phyloP scores from a whole-genome alignment of 2,113 vertebrate species.

The Reinhardtius hippoglossoides region DNA sequence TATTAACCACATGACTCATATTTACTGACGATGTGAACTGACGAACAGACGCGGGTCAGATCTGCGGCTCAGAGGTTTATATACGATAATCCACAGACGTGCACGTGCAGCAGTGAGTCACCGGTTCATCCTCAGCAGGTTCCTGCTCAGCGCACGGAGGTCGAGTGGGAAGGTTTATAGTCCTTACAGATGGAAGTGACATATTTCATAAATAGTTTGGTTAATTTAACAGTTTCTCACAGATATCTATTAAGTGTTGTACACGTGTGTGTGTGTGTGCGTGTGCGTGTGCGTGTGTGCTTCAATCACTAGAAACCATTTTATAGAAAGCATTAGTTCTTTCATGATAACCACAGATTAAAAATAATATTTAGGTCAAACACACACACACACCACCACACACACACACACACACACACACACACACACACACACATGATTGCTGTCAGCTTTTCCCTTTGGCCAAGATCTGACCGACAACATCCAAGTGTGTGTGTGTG shows the following conservation, averaged over 20 bases:
- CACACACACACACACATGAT: too few species aligned
- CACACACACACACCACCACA: neutral
- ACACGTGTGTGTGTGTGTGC: neutral
- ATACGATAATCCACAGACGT: neutral
- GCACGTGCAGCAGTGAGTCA: neutral
- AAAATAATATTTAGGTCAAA: constrained; percentile 71
- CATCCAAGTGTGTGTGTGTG: too few species aligned
- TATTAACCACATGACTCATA: neutral
- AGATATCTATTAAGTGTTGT: neutral
- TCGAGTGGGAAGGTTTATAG: neutral
- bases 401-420: too few species aligned
- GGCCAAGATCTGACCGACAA: too few species aligned
- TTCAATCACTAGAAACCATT: constrained; percentile 63
- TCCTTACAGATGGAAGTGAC: too few species aligned
- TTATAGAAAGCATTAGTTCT: constrained; percentile 65
- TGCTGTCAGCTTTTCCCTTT: too few species aligned
- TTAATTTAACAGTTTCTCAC: too few species aligned
- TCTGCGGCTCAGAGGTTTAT: constrained; percentile 1
- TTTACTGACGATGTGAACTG: constrained; percentile 3
- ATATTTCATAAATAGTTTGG: too few species aligned
- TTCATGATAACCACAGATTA: constrained; percentile 58
- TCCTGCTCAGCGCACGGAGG: neutral
- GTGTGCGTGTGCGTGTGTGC: neutral
- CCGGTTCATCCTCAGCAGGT: neutral
- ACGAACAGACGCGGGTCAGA: neutral